Conservation (phyloP, 2,888 invertebrate genomes). For the Stegophylla sp. region DNA sequence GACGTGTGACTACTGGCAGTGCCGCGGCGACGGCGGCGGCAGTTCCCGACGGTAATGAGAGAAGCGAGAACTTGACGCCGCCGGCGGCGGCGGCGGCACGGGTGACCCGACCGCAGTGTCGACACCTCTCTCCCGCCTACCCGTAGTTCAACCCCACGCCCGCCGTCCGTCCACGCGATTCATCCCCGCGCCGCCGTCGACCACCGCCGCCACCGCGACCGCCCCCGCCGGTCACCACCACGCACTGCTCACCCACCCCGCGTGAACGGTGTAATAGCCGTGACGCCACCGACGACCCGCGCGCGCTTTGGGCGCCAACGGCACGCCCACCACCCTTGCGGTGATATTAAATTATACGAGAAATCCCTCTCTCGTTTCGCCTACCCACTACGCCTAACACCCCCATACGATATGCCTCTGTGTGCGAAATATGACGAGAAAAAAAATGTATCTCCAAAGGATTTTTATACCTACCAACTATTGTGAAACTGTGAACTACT, state of each 20-base stretch:
- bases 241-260: no score
- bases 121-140: slow-evolving; percentile 56
- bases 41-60: slow-evolving; percentile 61
- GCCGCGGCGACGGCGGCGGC: slow-evolving; percentile 52
- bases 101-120: slow-evolving; percentile 59
- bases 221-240: slow-evolving; percentile 11
- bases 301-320: slow-evolving; percentile 59
- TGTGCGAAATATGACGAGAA: slow-evolving; percentile 39
- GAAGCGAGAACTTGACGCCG: slow-evolving; percentile 63
- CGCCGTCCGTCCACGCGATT: slow-evolving; percentile 36
- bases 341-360: slow-evolving; percentile 59
- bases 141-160: slow-evolving; percentile 50
- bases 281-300: slow-evolving; percentile 59
- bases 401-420: slow-evolving; percentile 9
- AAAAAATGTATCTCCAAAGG: not conserved
- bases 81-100: slow-evolving; percentile 61
- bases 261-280: slow-evolving; percentile 58
- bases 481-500: slow-evolving; percentile 31
- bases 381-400: no score
- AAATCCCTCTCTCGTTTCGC: slow-evolving; percentile 55
- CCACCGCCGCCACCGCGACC: slow-evolving; percentile 31
- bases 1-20: slow-evolving; percentile 48
- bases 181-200: slow-evolving; percentile 38
- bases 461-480: no score
- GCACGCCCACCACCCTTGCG: slow-evolving; percentile 57